phyloP scores from a whole-genome alignment of 2,888 invertebrate species.

The Pollenia labialis region DNA sequence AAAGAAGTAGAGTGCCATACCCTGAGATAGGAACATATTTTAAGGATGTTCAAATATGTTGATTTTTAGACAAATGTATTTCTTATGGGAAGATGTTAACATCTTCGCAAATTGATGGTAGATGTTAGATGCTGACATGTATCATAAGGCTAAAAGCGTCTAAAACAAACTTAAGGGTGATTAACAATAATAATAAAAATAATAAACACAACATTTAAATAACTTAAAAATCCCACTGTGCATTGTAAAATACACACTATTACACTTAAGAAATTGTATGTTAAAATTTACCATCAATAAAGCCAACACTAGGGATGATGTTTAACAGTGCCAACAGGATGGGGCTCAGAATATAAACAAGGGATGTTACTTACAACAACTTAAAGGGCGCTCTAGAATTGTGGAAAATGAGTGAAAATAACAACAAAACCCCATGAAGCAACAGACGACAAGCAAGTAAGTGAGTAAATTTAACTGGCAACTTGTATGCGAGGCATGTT shows the following conservation, averaged over 20 bases:
- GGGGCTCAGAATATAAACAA: constrained; percentile 20
- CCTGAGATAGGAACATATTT: no score
- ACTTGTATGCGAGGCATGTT: constrained; percentile 65
- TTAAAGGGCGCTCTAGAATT: constrained; percentile 10
- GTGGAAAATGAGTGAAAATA: background rate
- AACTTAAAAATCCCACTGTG: constrained; percentile 1
- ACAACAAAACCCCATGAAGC: constrained; percentile 38
- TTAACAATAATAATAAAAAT: no score
- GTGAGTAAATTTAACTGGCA: constrained; percentile 55
- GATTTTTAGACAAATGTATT: no score
- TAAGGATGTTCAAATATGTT: no score
- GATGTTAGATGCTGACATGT: no score
- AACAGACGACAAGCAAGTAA: constrained; percentile 42
- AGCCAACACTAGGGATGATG: constrained; percentile 48
- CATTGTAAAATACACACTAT: constrained; percentile 1
- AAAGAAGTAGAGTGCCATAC: no score
- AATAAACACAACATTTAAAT: no score
- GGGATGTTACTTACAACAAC: constrained; percentile 16
- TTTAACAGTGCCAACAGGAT: constrained; percentile 29
- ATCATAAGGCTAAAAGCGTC: no score
- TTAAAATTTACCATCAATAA: constrained; percentile 59
- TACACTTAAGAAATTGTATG: background rate
- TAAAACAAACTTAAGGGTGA: no score
- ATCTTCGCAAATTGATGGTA: no score
- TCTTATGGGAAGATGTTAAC: no score